A percentile compares a stretch with the other conserved stretches of the same genome.
Conservation (phyloP, 1,140 invertebrate genomes). For the Yoshiicerus persimilis region DNA sequence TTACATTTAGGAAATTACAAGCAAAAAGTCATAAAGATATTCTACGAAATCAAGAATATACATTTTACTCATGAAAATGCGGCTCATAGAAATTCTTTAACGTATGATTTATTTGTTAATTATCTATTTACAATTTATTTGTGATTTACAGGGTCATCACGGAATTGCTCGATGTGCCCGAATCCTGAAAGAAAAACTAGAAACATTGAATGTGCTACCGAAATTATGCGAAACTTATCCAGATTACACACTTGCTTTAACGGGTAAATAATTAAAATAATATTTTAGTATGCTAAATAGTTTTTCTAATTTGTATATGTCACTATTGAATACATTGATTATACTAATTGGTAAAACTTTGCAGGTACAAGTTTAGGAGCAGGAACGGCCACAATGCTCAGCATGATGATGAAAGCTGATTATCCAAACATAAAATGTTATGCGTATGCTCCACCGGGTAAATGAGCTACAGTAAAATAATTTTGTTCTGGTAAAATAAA, state of each 20-base stretch:
- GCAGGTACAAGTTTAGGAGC: conserved; percentile 80
- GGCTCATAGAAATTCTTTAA: too few relatives aligned
- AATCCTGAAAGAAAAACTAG: conserved; percentile 72
- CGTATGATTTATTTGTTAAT: too few relatives aligned
- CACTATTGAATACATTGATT: background rate
- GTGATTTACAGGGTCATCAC: conserved; percentile 68
- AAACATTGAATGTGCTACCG: conserved; percentile 68
- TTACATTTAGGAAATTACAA: too few relatives aligned
- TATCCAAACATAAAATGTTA: conserved; percentile 73
- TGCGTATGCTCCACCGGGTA: conserved; percentile 79
- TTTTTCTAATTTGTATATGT: background rate
- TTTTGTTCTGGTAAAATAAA: too few relatives aligned
- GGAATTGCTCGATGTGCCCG: conserved; percentile 82
- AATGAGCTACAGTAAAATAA: background rate
- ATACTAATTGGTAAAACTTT: conserved; percentile 48
- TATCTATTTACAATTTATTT: background rate
- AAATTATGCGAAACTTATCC: conserved; percentile 70
- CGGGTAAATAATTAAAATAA: conserved; percentile 56
- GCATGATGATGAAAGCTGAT: conserved; percentile 70
- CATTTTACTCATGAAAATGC: too few relatives aligned
- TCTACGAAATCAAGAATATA: too few relatives aligned
- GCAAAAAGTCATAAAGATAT: too few relatives aligned
- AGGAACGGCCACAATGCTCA: conserved; percentile 74
- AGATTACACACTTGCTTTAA: conserved; percentile 71
- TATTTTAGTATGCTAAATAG: background rate